Evolutionary conservation across 2,113 vertebrate species (phyloP), one percentile per base, ranked within the genome.

Genomic region (Nicator chloris): DNA sequence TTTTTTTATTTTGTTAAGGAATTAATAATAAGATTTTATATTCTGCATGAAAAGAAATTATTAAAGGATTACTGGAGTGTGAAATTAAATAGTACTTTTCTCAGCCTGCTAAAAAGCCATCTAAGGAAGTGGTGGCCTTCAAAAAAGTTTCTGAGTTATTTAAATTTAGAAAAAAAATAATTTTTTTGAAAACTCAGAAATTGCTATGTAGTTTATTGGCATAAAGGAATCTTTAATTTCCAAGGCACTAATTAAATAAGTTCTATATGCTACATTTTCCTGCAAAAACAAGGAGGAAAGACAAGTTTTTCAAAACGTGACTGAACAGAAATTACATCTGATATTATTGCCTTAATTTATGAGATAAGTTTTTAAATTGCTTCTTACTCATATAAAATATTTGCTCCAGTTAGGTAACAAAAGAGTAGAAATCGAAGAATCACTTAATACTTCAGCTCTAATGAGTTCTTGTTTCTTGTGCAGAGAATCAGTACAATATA

Each of bases 31-130:
- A 89, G 64, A 56, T 96, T 97, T 98, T 97, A 93, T 96, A 97
- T 94, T 97, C 94, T 96, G 64, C 66, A 72, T 94, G 90, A 97
- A 98, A 96, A 82, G 94, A 97, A 97, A 97, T 95, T 98, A 89
- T 96, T 97, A 95, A 98, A 97, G 57, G 87, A 97, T 97, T 98
- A 98, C 92, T 89, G 97, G 94, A 97, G 95, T 98, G 95, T 98
- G 97, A 98, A 98, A 98, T 98, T 97, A 98, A 98, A 95, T 96
- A 96, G 69, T 75, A 94, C 94, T 98, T 98, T 97, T 91, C 87
- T 98, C 90, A 94, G 90, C 94, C 93, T 95, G 85, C 90, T 97
- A 88, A 97, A 97, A 96, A 97, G 63, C 64, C 79, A n/a, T 82
- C 44, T 84, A 92, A 81, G 64, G 87, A 95, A 96, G 63, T 90